phyloP scores from a whole-genome alignment of 2,888 invertebrate genomes.

The Dolichopus griseipennis region DNA sequence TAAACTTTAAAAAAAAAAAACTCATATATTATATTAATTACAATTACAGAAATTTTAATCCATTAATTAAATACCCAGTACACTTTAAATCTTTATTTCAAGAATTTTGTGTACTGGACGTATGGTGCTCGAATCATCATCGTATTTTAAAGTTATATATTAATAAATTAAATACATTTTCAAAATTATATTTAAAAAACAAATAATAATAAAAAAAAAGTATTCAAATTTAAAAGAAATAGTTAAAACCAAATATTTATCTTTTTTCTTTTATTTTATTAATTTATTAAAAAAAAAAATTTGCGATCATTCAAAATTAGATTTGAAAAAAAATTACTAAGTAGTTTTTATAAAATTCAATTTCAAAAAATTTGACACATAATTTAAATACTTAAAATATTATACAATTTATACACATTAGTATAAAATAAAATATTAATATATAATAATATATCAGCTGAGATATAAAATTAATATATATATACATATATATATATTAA shows the following conservation, averaged over 20 bases:
- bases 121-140: neutral
- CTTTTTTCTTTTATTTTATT: neutral
- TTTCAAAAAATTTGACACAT: neutral
- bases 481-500: neutral
- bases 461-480: neutral
- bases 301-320: neutral
- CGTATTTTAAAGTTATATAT: neutral
- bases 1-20: no score
- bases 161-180: neutral
- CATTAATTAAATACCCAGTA: neutral
- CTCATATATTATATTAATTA: no score
- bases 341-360: constrained; percentile 4
- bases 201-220: no score
- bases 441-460: neutral
- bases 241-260: neutral
- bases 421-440: neutral
- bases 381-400: neutral
- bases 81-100: neutral
- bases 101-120: neutral
- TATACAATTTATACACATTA: neutral
- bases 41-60: no score
- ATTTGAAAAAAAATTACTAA: neutral
- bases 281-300: no score
- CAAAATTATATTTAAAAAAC: neutral
- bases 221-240: no score